Evolutionary conservation across 1,140 invertebrate genomes (phyloP), one percentile per base, ranked within the genome.

Genomic region (Pentalonia nigronervosa): DNA sequence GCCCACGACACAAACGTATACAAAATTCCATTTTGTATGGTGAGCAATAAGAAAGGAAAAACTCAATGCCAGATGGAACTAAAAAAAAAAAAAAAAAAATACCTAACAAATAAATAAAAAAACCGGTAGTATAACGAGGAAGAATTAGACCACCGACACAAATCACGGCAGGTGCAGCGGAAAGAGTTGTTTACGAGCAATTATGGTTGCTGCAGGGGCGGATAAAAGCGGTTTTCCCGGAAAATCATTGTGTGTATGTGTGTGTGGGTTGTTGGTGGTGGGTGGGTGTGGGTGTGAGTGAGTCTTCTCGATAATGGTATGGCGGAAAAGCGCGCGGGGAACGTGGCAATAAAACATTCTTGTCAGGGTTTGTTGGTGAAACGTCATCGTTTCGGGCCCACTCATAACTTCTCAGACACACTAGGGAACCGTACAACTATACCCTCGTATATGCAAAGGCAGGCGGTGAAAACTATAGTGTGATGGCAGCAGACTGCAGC

Each of bases 331-430:
- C 30, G 11, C 60, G 67, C 60, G 67, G 47, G 7, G 47, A 53
- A 50, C 14, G n/a, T 23, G 50, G 76, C 67, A 47, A 92, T 92
- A 92, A 92, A 92, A 84, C 91, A 92, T 92, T 41, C 76, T 83
- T 92, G 91, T 83, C 91, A 83, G 67, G 91, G 45, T 92, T 81
- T 50, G 91, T 92, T 83, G 91, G 91, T 92, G 67, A 50, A 92
- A 92, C 91, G 41, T 92, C 91, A 92, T 92, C 91, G 91, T 92
- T 83, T 76, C 45, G n/a, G 67, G 47, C 47, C 47, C 41, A 36
- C 45, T 92, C 91, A 92, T 92, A 92, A 92, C 91, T 92, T 36
- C 91, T 92, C 88, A 89, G 88, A 56, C 88, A 89, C 88, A 56
- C 87, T 88, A 53, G 87, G 87, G 87, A 88, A 50, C 87, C 17